phyloP scores from a whole-genome alignment of 92 coral and sea anemone genomes.

The Plumapathes pennacea region DNA sequence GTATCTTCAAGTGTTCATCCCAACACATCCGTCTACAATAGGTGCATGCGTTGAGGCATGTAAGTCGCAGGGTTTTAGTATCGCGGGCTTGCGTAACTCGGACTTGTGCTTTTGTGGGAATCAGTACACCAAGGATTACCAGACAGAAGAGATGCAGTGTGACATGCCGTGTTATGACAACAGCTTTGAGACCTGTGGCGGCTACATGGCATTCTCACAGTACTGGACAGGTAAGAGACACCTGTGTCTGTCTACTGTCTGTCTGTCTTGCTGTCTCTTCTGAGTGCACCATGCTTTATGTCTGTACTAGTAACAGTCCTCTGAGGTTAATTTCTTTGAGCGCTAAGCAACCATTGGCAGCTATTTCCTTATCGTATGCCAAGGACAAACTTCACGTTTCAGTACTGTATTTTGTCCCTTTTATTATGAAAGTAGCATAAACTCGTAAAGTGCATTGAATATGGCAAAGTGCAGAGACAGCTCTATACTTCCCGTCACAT shows the following conservation, averaged over 20 bases:
- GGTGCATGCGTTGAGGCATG: slow-evolving; percentile 94
- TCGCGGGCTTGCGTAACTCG: slow-evolving; percentile 83
- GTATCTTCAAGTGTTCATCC: slow-evolving; percentile 72
- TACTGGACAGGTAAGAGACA: slow-evolving; percentile 79
- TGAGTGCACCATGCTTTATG: too few species aligned
- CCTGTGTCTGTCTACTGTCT: not conserved
- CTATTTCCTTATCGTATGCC: too few species aligned
- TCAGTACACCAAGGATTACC: slow-evolving; percentile 72
- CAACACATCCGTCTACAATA: slow-evolving; percentile 87
- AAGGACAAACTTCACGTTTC: too few species aligned
- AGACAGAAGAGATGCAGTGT: slow-evolving; percentile 68
- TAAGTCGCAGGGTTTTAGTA: slow-evolving; percentile 88
- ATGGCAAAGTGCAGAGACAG: too few species aligned
- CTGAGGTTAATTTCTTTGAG: too few species aligned
- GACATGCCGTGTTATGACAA: slow-evolving; percentile 87
- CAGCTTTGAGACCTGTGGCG: slow-evolving; percentile 89
- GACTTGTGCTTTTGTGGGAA: slow-evolving; percentile 94
- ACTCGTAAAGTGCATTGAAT: too few species aligned
- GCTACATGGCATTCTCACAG: slow-evolving; percentile 64
- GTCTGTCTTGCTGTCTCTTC: not conserved
- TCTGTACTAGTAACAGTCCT: too few species aligned
- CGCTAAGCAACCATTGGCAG: too few species aligned
- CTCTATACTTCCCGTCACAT: too few species aligned
- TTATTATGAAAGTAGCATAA: too few species aligned
- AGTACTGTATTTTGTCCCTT: too few species aligned